These are phyloP conservation scores for Dorcus parallelipipedus DNA, from an alignment of 2,888 invertebrate species.

Conservation along the genomic window DNA sequence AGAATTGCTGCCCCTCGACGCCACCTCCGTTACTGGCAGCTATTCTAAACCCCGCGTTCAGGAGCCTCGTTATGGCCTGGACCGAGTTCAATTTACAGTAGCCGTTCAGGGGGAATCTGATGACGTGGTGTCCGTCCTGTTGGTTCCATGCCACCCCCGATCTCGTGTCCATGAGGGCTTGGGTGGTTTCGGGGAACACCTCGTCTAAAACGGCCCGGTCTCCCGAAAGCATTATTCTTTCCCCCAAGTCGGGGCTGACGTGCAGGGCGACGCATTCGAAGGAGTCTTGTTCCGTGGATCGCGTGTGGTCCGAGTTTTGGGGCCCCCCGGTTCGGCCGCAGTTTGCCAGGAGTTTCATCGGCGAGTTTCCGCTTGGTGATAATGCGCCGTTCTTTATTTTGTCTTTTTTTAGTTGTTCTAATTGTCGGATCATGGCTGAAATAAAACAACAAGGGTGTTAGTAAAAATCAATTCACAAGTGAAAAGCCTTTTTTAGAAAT, in stretches of 20 bases:
- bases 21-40: slow-evolving; percentile 83
- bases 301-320: slow-evolving; percentile 26
- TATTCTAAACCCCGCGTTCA: slow-evolving; percentile 74
- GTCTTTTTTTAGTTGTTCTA: slow-evolving; percentile 71
- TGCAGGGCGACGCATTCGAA: slow-evolving; percentile 80
- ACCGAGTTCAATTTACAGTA: slow-evolving; percentile 89
- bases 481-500: too few relatives aligned
- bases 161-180: slow-evolving; percentile 75
- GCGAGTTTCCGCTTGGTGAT: slow-evolving; percentile 19
- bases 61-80: slow-evolving; percentile 77
- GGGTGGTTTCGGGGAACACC: slow-evolving; percentile 71
- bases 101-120: slow-evolving; percentile 82
- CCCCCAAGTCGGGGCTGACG: slow-evolving; percentile 77
- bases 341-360: slow-evolving; percentile 10
- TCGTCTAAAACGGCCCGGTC: slow-evolving; percentile 74
- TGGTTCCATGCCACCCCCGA: slow-evolving; percentile 76
- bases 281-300: slow-evolving; percentile 44
- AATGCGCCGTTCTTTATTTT: slow-evolving; percentile 57
- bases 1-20: slow-evolving; percentile 86
- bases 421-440: slow-evolving; percentile 69
- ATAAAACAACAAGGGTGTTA: too few relatives aligned
- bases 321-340: slow-evolving; percentile 27
- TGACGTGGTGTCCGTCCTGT: slow-evolving; percentile 72
- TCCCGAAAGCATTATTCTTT: slow-evolving; percentile 77
- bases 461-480: too few relatives aligned